phyloP scores from a whole-genome alignment of 2,888 invertebrate genomes.

The Sphaerophoria rueppellii region DNA sequence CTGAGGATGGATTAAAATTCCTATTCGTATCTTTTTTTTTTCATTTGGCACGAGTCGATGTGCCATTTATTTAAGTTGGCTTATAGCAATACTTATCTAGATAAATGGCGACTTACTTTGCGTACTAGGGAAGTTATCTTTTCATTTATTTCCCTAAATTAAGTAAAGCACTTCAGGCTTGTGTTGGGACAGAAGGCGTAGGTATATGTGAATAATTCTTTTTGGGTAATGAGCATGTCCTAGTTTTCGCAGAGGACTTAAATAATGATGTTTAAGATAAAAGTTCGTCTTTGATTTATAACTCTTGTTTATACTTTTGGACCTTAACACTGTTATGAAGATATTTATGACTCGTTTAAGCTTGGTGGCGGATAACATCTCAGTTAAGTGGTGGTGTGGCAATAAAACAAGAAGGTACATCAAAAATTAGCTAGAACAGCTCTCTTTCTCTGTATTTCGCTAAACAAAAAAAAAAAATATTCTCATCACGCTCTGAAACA shows the following conservation, averaged over 20 bases:
- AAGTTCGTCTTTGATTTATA: constrained; percentile 34
- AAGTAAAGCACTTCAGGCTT: not conserved
- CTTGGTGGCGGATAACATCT: no score
- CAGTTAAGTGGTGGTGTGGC: no score
- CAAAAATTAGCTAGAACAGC: no score
- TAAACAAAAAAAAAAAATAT: not conserved
- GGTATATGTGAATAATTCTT: constrained; percentile 33
- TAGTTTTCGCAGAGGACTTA: constrained; percentile 17
- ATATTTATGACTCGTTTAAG: not conserved
- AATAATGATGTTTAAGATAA: constrained; percentile 25
- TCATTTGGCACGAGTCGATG: constrained; percentile 31
- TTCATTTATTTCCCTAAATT: not conserved
- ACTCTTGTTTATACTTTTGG: not conserved
- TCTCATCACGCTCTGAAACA: not conserved
- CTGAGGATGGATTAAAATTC: constrained; percentile 27
- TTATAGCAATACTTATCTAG: constrained; percentile 29
- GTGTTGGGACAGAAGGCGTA: constrained; percentile 18
- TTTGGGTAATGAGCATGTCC: constrained; percentile 19
- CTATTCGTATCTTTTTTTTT: not conserved
- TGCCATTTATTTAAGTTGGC: constrained; percentile 32
- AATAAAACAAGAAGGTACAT: no score
- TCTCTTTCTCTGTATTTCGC: no score
- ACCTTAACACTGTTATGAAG: not conserved
- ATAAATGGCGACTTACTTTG: constrained; percentile 13
- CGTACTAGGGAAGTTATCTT: constrained; percentile 10